Evolutionary conservation across 2,888 invertebrate species (phyloP), one percentile per base, ranked within the genome.

Genomic region (Chironomus tentans): DNA sequence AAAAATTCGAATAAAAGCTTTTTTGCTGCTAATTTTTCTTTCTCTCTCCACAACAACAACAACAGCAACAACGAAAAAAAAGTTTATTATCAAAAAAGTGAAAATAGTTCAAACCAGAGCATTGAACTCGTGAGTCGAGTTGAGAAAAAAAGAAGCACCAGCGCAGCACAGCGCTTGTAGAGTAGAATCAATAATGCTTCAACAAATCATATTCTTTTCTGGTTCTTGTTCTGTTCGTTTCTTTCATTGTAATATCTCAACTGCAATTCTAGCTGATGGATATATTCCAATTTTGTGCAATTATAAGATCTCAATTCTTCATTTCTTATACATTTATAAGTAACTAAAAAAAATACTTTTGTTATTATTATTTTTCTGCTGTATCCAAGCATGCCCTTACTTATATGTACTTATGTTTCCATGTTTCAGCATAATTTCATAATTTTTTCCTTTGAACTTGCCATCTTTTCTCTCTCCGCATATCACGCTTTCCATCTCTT

Each of bases 251-350:
- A 65, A 70, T 47, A 70, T 46, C 47, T 46, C 18, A 46, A 48
- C 47, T 71, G 50, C 47, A 70, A 22, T 71, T 48, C 56, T 21
- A 71, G 56, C 71, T 68, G 28, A 28, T 68, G 70, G 12, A 69
- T 70, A 18, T 48, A 50, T 50, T 15, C 72, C 72, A 72, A 72
- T 72, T 72, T 62, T 38, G 62, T 62, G 62, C 46, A 72, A 72
- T 71, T 71, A 72, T 72, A 38, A 72, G 10, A 56, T 15, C 56
- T 56, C 56, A 56, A 56, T 56, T 56, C 18, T 15, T 56, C 50
- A n/a, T 15, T 15, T 50, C 15, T 50, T 50, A 48, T 48, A 48
- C 13, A 48, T 18, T 56, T 56, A 56, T 15, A 18, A 56, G 56
- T 18, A 56, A 56, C 7, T 18, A 56, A 56, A 56, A 50, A 50